phyloP scores from a whole-genome alignment of 64 coral and sea anemone species.

The Dendronephthya gigantea region DNA sequence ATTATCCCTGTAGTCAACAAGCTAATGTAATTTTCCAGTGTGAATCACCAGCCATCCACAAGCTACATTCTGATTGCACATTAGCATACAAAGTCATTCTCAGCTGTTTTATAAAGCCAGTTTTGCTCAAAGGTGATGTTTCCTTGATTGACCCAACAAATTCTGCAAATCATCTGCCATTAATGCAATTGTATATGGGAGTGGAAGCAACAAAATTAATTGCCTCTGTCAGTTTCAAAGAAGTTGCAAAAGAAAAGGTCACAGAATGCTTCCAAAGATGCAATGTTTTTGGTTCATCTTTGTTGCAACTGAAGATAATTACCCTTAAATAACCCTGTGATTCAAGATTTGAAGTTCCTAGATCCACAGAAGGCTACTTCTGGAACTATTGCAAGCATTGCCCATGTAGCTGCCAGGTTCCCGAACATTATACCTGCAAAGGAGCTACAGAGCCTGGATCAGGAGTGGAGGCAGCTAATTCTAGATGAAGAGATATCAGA shows the following conservation, averaged over 20 bases:
- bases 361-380: constrained; percentile 10
- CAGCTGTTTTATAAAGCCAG: constrained; percentile 15
- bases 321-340: not conserved
- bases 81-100: not conserved
- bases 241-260: not conserved
- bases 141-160: constrained; percentile 7
- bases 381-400: constrained; percentile 7
- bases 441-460: not conserved
- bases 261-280: constrained; percentile 6
- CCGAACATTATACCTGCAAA: not conserved
- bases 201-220: constrained; percentile 15
- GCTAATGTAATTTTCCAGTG: constrained; percentile 12
- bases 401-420: not conserved
- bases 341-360: not conserved
- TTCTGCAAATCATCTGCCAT: constrained; percentile 11
- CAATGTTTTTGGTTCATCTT: not conserved
- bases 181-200: constrained; percentile 11
- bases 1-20: constrained; percentile 18
- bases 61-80: not conserved
- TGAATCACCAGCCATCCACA: not conserved
- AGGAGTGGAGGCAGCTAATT: not conserved
- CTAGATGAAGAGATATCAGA: not conserved
- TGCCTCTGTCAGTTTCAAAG: not conserved
- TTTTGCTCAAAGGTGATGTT: constrained; percentile 3
- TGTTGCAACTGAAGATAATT: constrained; percentile 14